Evolutionary conservation across 1,140 invertebrate genomes (phyloP), one percentile per base, ranked within the genome.

Genomic region (Penaeus japonicus): DNA sequence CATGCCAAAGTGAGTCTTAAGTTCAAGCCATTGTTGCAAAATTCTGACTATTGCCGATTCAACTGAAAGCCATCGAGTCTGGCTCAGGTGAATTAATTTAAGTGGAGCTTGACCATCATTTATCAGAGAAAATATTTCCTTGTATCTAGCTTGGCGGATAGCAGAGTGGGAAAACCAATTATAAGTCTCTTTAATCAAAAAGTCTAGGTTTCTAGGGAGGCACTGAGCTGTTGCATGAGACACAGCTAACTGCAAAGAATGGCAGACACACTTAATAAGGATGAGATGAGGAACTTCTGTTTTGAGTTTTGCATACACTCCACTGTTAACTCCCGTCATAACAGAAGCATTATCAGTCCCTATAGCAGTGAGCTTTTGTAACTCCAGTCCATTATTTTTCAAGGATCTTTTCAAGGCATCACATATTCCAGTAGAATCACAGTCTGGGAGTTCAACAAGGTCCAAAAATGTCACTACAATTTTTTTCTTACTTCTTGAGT

Each of bases 271-370:
- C n/a, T 2, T 85, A 24, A 85, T 85, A 15, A 85, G 62, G 2
- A 77, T 80, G 4, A 85, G 30, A 87, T 55, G 77, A 55, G 73
- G 85, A n/a, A 87, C 75, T 27, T 87, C 85, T 17, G 7, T 2
- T 79, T 54, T 87, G n/a, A 87, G 39, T 87, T 82, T 82, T 2
- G 75, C 75, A 79, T 87, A 59, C 32, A 79, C 77, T 15, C 77
- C 77, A 79, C 39, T 79, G 32, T 79, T 79, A 35, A 79, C 77
- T 30, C 24, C 20, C 39, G 77, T 87, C 73, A 87, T 87, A 10
- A 87, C 75, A 35, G 85, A 87, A 12, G 73, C 85, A 87, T 47
- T 87, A 78, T 55, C 73, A 79, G 85, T 87, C n/a, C 73, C 73
- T 27, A 79, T 32, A n/a, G 73, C 70, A 87, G 62, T 79, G 2